These are phyloP conservation scores for Dioctria linearis DNA, from an alignment of 2,888 invertebrate genomes.

Conservation along the genomic window DNA sequence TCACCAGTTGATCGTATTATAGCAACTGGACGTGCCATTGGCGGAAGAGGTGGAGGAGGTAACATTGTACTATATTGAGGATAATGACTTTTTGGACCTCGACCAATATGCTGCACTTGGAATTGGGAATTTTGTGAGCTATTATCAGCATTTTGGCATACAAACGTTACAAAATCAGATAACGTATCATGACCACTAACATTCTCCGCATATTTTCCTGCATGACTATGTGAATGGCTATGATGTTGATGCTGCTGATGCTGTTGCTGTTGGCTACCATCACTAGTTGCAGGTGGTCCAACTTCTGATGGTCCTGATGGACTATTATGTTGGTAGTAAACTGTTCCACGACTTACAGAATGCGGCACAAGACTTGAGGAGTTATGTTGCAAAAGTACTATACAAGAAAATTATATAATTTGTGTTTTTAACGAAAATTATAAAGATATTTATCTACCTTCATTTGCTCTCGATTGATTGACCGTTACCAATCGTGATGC, in stretches of 20 bases:
- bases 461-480: constrained; percentile 66
- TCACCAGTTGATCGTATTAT: constrained; percentile 92
- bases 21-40: constrained; percentile 96
- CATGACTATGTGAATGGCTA: constrained; percentile 63
- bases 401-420: background rate
- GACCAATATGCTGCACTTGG: constrained; percentile 64
- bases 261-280: constrained; percentile 60
- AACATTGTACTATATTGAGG: constrained; percentile 91
- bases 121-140: constrained; percentile 78
- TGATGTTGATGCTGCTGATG: constrained; percentile 60
- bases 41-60: constrained; percentile 94
- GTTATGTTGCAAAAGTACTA: constrained; percentile 72
- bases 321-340: constrained; percentile 73
- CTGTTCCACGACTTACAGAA: constrained; percentile 72
- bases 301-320: constrained; percentile 63
- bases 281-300: constrained; percentile 58
- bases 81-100: constrained; percentile 83
- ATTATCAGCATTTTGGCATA: constrained; percentile 93
- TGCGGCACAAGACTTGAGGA: constrained; percentile 71
- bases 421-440: background rate
- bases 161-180: constrained; percentile 96
- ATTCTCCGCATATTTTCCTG: constrained; percentile 78
- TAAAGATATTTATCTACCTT: constrained; percentile 62
- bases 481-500: constrained; percentile 63
- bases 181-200: constrained; percentile 89